Base-by-base conservation (phyloP, 2,113 vertebrate genomes). In the Actenoides lindsayi region DNA sequence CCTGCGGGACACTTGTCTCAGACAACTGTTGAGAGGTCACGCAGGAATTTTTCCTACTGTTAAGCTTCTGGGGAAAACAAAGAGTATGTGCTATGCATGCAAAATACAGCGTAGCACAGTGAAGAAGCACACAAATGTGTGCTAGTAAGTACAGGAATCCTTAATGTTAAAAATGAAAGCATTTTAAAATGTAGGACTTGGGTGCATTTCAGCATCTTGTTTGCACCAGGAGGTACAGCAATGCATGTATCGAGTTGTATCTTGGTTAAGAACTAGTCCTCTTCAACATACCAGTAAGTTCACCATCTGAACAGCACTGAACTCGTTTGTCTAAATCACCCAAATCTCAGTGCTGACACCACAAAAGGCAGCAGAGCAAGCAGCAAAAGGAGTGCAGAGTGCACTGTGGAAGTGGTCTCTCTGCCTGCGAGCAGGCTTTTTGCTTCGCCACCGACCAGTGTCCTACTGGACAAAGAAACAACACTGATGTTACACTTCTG, bases 321-420 rank as follows among this genome's bases (percentile, higher is more conserved):
- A 25, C 12, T 31, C 7, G 10, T n/a, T 28, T 76, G 25, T 18
- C 6, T n/a, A 28, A 59, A 59, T 28, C 15, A 53, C 3, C 33
- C 37, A 11, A 23, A 35, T 13, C 16, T 39, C 39, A 33, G 57
- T 59, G 6, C 17, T 54, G 62, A 42, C 31, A 9, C 85, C 12
- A 31, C 17, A 28, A n/a, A n/a, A n/a, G 70, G 65, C n/a, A 65
- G 56, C 41, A 41, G 10, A 44, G 23, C n/a, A 6, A 35, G 27
- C 5, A n/a, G 39, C 28, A 74, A 13, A 16, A 69, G 10, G 13
- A 59, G 31, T 5, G 28, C 20, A 6, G 13, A 59, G 31, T 5
- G 28, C 20, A 6, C 19, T 39, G 13, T 21, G 6, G 27, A 21
- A 27, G 8, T 33, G 12, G 4, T 56, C 24, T n/a, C 0, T 5